Evolutionary conservation across 1,140 invertebrate genomes (phyloP).

Genomic region (Zaprionus vittiger): DNA sequence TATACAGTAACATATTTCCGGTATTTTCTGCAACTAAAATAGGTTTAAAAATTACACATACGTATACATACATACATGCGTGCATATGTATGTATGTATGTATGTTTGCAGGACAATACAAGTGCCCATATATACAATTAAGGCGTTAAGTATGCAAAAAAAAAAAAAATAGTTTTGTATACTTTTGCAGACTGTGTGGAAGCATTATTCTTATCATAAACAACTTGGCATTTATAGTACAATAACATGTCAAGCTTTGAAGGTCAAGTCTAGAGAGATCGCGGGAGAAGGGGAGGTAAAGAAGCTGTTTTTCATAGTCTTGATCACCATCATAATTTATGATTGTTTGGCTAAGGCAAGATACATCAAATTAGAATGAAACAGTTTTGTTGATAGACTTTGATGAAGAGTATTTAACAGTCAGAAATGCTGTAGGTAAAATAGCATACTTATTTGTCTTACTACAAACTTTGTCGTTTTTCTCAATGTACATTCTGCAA

Average conservation of each 20-base stretch:
- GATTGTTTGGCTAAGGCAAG: not conserved
- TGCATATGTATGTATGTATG: not conserved
- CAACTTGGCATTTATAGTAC: not conserved
- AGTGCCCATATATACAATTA: not conserved
- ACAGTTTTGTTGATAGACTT: too few relatives aligned
- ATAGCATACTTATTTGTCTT: not conserved
- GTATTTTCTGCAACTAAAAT: too few relatives aligned
- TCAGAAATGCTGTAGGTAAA: too few relatives aligned
- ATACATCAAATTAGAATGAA: not conserved
- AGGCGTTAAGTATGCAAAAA: not conserved
- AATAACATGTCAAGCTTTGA: not conserved
- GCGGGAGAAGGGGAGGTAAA: not conserved
- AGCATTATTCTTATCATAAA: not conserved
- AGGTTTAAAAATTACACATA: not conserved
- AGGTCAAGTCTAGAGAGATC: not conserved
- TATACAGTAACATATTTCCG: too few relatives aligned
- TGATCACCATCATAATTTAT: not conserved
- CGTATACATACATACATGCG: not conserved
- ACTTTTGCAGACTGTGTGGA: constrained; percentile 19
- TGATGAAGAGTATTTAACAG: too few relatives aligned
- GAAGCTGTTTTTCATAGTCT: not conserved
- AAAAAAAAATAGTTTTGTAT: constrained; percentile 4
- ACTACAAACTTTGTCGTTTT: not conserved
- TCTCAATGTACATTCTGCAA: constrained; percentile 11
- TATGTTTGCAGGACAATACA: not conserved